Evolutionary conservation across 64 coral and sea anemone genomes (phyloP).

Genomic region (Porites australiensis): DNA sequence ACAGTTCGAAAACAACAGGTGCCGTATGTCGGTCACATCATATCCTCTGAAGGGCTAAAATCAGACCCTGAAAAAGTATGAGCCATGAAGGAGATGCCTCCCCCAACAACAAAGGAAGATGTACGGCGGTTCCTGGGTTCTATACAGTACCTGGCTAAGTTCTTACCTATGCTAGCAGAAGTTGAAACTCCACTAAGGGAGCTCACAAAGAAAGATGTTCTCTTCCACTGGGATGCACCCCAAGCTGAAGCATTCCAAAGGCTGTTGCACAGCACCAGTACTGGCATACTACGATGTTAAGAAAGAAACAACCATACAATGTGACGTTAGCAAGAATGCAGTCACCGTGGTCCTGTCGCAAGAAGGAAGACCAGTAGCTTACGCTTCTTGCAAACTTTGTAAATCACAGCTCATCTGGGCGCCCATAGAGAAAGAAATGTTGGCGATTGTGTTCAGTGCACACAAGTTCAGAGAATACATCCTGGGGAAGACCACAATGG

Average conservation of each 20-base stretch:
- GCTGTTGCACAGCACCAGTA: slow-evolving; percentile 19
- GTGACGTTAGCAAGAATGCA: slow-evolving; percentile 59
- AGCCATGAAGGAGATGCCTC: no score
- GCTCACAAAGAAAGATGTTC: not conserved
- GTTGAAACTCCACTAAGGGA: no score
- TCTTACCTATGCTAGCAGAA: no score
- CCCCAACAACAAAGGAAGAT: no score
- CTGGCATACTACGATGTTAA: slow-evolving; percentile 53
- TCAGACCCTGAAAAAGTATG: no score
- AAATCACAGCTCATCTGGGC: slow-evolving; percentile 46
- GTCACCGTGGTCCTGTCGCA: slow-evolving; percentile 52
- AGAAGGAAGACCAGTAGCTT: slow-evolving; percentile 44
- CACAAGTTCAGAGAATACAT: slow-evolving; percentile 74
- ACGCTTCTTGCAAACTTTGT: slow-evolving; percentile 40
- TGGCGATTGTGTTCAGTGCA: slow-evolving; percentile 63
- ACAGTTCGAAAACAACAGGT: no score
- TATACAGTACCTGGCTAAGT: no score
- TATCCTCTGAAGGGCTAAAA: no score
- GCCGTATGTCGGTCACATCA: no score
- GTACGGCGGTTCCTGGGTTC: no score
- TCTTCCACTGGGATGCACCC: slow-evolving; percentile 52
- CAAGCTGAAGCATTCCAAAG: slow-evolving; percentile 50
- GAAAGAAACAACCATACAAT: slow-evolving; percentile 45
- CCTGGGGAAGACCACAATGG: slow-evolving; percentile 20
- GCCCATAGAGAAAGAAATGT: slow-evolving; percentile 61